Evolutionary conservation across 1,140 invertebrate genomes (phyloP).

Genomic region (Neodiprion lecontei): DNA sequence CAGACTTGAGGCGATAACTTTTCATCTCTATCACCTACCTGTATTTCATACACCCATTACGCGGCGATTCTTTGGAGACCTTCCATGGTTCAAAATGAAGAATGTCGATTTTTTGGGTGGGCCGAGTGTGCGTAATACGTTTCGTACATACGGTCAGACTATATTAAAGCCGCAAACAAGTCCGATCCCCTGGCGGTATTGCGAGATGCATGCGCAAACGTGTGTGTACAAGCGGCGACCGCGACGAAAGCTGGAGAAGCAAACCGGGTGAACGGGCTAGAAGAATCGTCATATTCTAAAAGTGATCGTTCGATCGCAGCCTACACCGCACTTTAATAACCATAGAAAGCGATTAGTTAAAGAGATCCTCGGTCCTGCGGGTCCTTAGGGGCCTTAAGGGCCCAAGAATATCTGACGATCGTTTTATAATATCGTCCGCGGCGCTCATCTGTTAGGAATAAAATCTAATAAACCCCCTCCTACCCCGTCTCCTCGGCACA

Average conservation of each 20-base stretch:
- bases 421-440: conserved; percentile 4
- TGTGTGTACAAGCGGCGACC: too few relatives aligned
- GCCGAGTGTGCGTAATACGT: too few relatives aligned
- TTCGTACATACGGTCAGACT: too few relatives aligned
- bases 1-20: too few relatives aligned
- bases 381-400: conserved; percentile 2
- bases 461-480: background rate
- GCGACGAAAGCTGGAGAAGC: background rate
- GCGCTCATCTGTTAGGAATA: conserved; percentile 7
- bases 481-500: background rate
- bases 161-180: too few relatives aligned
- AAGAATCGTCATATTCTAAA: background rate
- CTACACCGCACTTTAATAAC: background rate
- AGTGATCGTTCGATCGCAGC: background rate
- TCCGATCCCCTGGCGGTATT: too few relatives aligned
- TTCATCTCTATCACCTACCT: too few relatives aligned
- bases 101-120: too few relatives aligned
- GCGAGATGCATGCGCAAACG: too few relatives aligned
- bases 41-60: too few relatives aligned
- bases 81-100: too few relatives aligned
- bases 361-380: conserved; percentile 1
- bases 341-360: conserved; percentile 7
- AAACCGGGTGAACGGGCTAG: background rate
- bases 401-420: conserved; percentile 5
- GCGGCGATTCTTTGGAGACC: too few relatives aligned